Evolutionary conservation across 2,888 invertebrate species (phyloP), one percentile per base, ranked within the genome.

Genomic region (Philonicus albiceps): DNA sequence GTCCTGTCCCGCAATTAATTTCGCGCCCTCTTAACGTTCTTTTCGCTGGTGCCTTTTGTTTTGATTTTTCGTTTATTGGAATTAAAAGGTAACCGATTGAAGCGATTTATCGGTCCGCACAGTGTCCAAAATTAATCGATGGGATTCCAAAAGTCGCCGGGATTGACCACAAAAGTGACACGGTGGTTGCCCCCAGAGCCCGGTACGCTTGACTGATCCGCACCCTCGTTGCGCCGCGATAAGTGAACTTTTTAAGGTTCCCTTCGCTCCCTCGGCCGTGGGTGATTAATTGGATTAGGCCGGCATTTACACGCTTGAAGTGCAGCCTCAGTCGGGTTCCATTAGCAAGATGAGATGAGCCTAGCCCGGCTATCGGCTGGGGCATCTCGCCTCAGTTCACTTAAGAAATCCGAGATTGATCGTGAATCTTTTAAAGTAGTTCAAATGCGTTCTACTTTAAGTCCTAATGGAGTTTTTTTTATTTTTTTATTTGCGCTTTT

Each of bases 211-310:
- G 22, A 64, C 64, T 64, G 64, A 19, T 27, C 64, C 22, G 64
- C 27, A 64, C 64, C 64, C 64, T 64, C 64, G 7, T 64, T 64
- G 64, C 27, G 64, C 22, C 22, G 11, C 27, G 64, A 22, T 64
- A 64, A 64, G 64, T 64, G 64, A 64, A 64, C 22, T 64, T 64
- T 27, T 64, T 64, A 64, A 4, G 27, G 64, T 27, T 22, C 27
- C 27, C 7, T 11, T 2, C 11, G 11, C 11, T 11, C 27, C 53
- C 55, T 8, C 19, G 43, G 7, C 22, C 40, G 34, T 22, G 43
- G 40, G 76, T 76, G 76, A 76, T 76, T 76, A 76, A 76, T 76
- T 76, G 76, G 76, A 76, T 37, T 76, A 64, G 64, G 76, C 22
- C 76, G 19, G 34, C 76, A 76, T 76, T 76, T 76, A 76, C 40